Conservation (phyloP, 92 coral and sea anemone species). For the Nematostella vectensis region DNA sequence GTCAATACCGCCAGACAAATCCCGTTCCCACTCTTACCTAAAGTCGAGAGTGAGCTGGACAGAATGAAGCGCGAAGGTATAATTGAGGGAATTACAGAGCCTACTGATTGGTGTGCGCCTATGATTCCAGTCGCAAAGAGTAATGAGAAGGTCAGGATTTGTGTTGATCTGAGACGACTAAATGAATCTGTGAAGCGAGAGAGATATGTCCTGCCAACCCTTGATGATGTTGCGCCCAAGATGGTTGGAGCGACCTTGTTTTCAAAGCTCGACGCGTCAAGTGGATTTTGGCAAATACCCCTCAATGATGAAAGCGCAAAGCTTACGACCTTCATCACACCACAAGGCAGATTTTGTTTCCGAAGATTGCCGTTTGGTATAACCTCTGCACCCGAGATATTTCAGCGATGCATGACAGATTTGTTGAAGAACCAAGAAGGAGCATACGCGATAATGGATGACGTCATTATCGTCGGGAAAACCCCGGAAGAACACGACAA, state of each 20-base stretch:
- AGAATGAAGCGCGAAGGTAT: slow-evolving; percentile 29
- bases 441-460: no score
- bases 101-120: slow-evolving; percentile 40
- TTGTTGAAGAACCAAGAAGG: no score
- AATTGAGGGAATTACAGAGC: slow-evolving; percentile 29
- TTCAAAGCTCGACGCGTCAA: slow-evolving; percentile 21
- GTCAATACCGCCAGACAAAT: slow-evolving; percentile 5
- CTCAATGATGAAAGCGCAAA: no score
- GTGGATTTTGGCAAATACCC: slow-evolving; percentile 28
- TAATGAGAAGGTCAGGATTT: slow-evolving; percentile 20
- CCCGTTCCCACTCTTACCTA: slow-evolving; percentile 5
- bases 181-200: slow-evolving; percentile 21
- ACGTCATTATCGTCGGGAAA: slow-evolving; percentile 2
- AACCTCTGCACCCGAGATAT: slow-evolving; percentile 7
- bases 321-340: no score
- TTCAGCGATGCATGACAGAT: no score
- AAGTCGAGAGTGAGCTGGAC: slow-evolving; percentile 14
- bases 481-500: no score
- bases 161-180: slow-evolving; percentile 21
- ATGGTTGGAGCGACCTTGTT: slow-evolving; percentile 13
- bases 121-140: slow-evolving; percentile 23
- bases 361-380: slow-evolving; percentile 10
- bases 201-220: slow-evolving; percentile 16
- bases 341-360: no score
- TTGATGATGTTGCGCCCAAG: slow-evolving; percentile 13